Conservation (phyloP, 2,113 vertebrate species). For the Poeciliopsis turrubarensis region DNA sequence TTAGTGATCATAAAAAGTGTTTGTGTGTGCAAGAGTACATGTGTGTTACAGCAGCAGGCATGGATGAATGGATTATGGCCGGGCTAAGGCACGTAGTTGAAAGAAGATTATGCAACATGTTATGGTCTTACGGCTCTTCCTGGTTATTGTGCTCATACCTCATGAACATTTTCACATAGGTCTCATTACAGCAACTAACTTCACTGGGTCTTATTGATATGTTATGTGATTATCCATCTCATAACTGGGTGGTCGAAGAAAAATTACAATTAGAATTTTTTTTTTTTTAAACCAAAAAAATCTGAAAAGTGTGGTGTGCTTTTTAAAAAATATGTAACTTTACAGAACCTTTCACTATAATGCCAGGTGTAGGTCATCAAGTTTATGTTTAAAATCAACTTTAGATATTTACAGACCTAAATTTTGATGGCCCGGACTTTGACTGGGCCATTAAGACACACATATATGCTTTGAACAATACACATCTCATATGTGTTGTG, state of each 20-base stretch:
- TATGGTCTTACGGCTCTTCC: slow-evolving; percentile 49
- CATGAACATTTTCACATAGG: background rate
- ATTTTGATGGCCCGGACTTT: no score
- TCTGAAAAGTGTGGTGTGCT: no score
- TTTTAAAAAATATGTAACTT: background rate
- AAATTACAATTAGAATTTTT: no score
- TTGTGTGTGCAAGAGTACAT: slow-evolving; percentile 35
- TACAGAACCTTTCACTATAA: slow-evolving; percentile 2
- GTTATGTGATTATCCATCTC: no score
- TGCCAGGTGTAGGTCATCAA: background rate
- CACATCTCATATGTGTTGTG: no score
- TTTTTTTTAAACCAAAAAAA: no score
- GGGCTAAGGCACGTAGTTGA: slow-evolving; percentile 43
- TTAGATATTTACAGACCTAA: no score
- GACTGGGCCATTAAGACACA: no score
- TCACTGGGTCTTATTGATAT: no score
- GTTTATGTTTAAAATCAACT: no score
- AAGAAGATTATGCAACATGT: slow-evolving; percentile 70
- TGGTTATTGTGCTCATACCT: background rate
- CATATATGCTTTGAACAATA: no score
- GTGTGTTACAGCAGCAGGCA: slow-evolving; percentile 52
- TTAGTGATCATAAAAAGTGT: slow-evolving; percentile 25
- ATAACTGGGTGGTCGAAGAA: no score
- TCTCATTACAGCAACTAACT: background rate
- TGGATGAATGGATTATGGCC: slow-evolving; percentile 71